Evolutionary conservation across 2,113 vertebrate species (phyloP).

Genomic region (Ellobius talpinus): DNA sequence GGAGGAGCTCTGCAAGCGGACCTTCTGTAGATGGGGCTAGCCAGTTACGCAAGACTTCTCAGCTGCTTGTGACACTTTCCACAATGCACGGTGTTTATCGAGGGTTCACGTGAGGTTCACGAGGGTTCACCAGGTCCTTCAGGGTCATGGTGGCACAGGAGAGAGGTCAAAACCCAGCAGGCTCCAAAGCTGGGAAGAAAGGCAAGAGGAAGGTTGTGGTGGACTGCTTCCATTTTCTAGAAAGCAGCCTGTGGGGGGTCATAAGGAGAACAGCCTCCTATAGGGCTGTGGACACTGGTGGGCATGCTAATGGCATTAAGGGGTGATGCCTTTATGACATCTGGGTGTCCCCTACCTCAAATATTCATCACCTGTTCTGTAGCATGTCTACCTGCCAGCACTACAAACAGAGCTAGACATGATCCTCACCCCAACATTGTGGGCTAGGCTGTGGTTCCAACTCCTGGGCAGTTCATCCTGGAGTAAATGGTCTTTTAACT

Average conservation of each 20-base stretch:
- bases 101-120: no score
- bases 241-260: accelerated
- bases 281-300: background rate
- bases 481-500: background rate
- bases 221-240: no score
- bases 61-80: no score
- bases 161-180: background rate
- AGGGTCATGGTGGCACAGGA: background rate
- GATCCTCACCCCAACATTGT: background rate
- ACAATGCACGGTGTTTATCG: no score
- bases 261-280: background rate
- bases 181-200: background rate
- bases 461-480: background rate
- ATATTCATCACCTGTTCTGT: background rate
- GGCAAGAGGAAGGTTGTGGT: background rate
- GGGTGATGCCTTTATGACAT: no score
- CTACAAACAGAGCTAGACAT: background rate
- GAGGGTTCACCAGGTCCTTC: background rate
- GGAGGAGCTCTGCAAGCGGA: background rate
- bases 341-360: no score
- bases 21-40: background rate
- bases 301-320: background rate
- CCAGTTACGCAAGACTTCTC: background rate
- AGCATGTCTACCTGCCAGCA: background rate
- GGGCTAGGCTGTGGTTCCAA: background rate